A percentile compares a stretch with the other conserved stretches of the same genome.
Evolutionary conservation across 2,113 vertebrate species (phyloP).

Genomic region (Archilochus colubris): DNA sequence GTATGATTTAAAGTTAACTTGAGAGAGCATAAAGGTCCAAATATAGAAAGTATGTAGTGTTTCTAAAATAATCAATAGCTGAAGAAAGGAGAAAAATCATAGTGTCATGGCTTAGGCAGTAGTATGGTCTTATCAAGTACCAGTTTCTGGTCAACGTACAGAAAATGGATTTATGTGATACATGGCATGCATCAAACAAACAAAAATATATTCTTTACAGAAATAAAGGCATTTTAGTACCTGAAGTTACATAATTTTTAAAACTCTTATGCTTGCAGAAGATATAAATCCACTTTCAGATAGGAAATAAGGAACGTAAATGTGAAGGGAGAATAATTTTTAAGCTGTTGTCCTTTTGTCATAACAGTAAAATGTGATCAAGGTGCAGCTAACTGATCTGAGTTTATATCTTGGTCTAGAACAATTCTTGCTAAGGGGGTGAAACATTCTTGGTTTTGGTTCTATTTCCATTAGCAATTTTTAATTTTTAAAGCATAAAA

Average conservation of each 20-base stretch:
- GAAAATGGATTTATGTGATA: neutral
- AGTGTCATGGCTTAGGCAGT: neutral
- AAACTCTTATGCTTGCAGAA: neutral
- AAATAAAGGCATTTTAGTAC: neutral
- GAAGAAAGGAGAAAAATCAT: neutral
- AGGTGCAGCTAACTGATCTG: neutral
- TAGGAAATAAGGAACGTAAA: neutral
- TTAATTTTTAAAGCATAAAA: neutral
- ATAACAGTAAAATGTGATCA: neutral
- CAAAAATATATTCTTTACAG: neutral
- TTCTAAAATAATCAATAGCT: neutral
- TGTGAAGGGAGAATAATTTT: neutral
- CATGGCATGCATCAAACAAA: neutral
- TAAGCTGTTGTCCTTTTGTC: neutral
- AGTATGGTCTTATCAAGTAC: neutral
- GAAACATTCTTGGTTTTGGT: neutral
- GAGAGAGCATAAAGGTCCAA: neutral
- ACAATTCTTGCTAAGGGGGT: neutral
- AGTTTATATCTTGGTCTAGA: neutral
- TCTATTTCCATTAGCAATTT: neutral
- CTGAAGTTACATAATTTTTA: neutral
- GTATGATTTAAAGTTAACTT: neutral
- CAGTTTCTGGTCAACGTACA: neutral
- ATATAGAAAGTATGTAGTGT: neutral
- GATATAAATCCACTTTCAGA: neutral